phyloP scores from a whole-genome alignment of 2,113 vertebrate species.

The Cavia aperea region DNA sequence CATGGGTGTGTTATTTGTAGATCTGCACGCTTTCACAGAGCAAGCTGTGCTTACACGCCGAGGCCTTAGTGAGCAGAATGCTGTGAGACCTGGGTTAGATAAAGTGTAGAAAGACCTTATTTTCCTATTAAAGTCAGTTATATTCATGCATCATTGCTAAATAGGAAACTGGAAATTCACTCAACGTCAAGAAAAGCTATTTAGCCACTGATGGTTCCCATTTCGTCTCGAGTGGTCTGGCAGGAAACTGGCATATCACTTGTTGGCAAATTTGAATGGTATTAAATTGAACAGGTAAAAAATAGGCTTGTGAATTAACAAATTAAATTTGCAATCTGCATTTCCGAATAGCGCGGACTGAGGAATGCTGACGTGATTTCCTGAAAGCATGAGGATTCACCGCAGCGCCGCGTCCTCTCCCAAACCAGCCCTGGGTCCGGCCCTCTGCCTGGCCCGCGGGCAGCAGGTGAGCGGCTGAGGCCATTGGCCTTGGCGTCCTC shows the following conservation, averaged over 20 bases:
- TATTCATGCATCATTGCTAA: conserved; percentile 66
- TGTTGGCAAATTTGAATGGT: conserved; percentile 61
- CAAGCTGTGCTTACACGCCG: not conserved
- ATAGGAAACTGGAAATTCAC: conserved; percentile 67
- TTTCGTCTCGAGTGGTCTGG: conserved; percentile 63
- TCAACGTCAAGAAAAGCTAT: conserved; percentile 68
- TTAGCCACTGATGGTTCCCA: conserved; percentile 67
- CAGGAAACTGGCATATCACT: conserved; percentile 61
- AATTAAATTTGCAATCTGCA: conserved; percentile 66
- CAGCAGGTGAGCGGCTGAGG: not conserved
- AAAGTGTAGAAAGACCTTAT: conserved; percentile 64
- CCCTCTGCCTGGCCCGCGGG: not conserved
- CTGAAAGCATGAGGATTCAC: conserved; percentile 52
- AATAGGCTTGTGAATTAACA: conserved; percentile 67
- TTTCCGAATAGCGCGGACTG: conserved; percentile 43
- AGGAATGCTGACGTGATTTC: conserved; percentile 65
- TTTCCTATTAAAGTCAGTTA: conserved; percentile 67
- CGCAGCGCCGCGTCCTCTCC: conserved; percentile 33
- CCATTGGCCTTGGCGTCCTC: not conserved
- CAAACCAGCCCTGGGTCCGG: conserved; percentile 15
- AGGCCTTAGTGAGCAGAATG: not conserved
- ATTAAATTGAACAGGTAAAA: conserved; percentile 72
- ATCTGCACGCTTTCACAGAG: not conserved
- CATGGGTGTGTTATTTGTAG: not conserved
- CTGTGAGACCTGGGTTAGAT: conserved; percentile 42